A percentile compares a stretch with the other conserved stretches of the same genome.
phyloP scores from a whole-genome alignment of 2,888 invertebrate genomes.

The Saturnia japonica region DNA sequence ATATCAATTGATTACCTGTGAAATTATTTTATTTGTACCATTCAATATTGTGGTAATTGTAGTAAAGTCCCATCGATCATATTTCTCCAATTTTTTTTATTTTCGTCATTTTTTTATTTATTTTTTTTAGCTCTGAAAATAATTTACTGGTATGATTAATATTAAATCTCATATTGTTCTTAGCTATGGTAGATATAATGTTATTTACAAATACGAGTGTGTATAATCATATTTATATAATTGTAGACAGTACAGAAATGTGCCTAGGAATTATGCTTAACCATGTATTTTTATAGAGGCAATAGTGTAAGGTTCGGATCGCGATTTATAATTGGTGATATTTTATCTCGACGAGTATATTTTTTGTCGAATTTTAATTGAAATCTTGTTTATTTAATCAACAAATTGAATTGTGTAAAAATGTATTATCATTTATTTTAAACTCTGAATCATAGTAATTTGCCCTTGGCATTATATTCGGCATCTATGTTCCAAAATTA shows the following conservation, averaged over 20 bases:
- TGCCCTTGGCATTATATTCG: conserved; percentile 68
- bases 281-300: conserved; percentile 78
- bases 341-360: neutral
- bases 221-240: conserved; percentile 53
- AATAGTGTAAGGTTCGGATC: conserved; percentile 68
- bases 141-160: conserved; percentile 15
- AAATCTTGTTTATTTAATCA: too few relatives aligned
- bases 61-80: conserved; percentile 11
- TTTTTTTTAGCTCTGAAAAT: conserved; percentile 16
- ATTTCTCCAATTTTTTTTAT: neutral
- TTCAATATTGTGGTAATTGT: neutral
- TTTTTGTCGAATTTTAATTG: neutral
- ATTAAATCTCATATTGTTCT: conserved; percentile 33
- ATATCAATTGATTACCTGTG: conserved; percentile 5
- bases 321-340: conserved; percentile 38
- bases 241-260: conserved; percentile 76
- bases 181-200: conserved; percentile 48
- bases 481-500: conserved; percentile 75
- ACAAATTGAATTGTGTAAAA: neutral
- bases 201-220: conserved; percentile 61
- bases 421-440: conserved; percentile 35
- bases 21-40: conserved; percentile 3
- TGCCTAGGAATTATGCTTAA: conserved; percentile 80
- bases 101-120: too few relatives aligned
- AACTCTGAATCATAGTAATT: conserved; percentile 72